phyloP scores from a whole-genome alignment of 2,113 vertebrate genomes.

The Solenodon paradoxus region DNA sequence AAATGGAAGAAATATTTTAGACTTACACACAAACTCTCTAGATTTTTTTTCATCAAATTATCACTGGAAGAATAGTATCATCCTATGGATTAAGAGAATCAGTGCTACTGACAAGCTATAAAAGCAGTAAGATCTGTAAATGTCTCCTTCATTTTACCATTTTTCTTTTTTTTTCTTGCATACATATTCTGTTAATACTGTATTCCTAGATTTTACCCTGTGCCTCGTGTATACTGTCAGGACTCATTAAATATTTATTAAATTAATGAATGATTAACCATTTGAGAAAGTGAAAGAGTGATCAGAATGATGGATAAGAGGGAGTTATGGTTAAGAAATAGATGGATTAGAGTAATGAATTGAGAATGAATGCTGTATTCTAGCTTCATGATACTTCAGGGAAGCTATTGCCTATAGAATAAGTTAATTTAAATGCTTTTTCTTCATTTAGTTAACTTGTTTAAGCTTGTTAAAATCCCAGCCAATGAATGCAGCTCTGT shows the following conservation, averaged over 20 bases:
- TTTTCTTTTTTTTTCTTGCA: background rate
- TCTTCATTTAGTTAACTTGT: background rate
- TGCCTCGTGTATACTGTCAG: constrained; percentile 41
- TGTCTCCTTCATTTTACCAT: background rate
- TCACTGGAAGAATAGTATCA: background rate
- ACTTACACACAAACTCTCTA: background rate
- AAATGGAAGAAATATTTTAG: constrained; percentile 23
- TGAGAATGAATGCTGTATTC: background rate
- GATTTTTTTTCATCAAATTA: constrained; percentile 20
- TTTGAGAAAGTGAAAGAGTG: constrained; percentile 21
- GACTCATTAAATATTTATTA: constrained; percentile 38
- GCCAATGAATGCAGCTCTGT: background rate
- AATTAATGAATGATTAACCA: constrained; percentile 32
- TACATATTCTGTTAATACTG: background rate
- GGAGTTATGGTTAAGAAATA: constrained; percentile 21
- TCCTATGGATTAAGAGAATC: constrained; percentile 33
- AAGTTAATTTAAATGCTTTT: constrained; percentile 18
- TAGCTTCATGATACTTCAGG: background rate
- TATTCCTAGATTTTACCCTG: constrained; percentile 32
- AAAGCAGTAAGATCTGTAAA: constrained; percentile 31
- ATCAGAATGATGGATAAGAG: background rate
- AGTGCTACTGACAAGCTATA: constrained; percentile 1
- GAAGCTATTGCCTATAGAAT: background rate
- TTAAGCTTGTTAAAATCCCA: constrained; percentile 22
- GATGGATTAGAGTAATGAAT: background rate